phyloP scores from a whole-genome alignment of 2,888 invertebrate species.

The Schizotus pectinicornis region DNA sequence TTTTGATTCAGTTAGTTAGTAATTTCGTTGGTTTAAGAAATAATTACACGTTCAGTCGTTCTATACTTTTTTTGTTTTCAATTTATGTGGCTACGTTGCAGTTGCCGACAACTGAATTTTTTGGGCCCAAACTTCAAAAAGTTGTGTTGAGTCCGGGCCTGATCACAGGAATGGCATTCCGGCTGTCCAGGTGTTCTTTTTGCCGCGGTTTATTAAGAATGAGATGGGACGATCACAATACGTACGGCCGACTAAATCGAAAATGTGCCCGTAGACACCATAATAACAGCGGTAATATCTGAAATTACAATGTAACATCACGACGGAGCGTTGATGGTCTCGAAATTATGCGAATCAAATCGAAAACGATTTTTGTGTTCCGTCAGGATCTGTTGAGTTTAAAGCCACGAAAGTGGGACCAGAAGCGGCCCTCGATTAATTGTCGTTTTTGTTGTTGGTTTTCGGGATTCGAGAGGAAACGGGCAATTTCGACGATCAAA shows the following conservation, averaged over 20 bases:
- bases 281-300: slow-evolving; percentile 23
- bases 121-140: no score
- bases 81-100: no score
- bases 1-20: no score
- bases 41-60: no score
- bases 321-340: not conserved
- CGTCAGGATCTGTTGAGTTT: not conserved
- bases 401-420: not conserved
- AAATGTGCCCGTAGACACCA: slow-evolving; percentile 24
- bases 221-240: slow-evolving; percentile 22
- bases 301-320: slow-evolving; percentile 20
- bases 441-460: no score
- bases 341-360: slow-evolving; percentile 27
- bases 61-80: no score
- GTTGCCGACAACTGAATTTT: no score
- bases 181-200: slow-evolving; percentile 16
- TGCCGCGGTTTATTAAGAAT: slow-evolving; percentile 19
- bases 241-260: slow-evolving; percentile 26
- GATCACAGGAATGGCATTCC: slow-evolving; percentile 21
- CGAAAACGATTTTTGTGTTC: slow-evolving; percentile 8
- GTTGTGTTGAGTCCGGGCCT: not conserved
- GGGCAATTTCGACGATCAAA: not conserved
- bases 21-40: no score
- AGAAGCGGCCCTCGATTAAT: no score
- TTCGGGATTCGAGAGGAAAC: not conserved